Percentiles rank a stretch among this genome's conserved stretches.
Evolutionary conservation across 2,888 invertebrate genomes (phyloP).

Genomic region (Yponomeuta cagnagella): DNA sequence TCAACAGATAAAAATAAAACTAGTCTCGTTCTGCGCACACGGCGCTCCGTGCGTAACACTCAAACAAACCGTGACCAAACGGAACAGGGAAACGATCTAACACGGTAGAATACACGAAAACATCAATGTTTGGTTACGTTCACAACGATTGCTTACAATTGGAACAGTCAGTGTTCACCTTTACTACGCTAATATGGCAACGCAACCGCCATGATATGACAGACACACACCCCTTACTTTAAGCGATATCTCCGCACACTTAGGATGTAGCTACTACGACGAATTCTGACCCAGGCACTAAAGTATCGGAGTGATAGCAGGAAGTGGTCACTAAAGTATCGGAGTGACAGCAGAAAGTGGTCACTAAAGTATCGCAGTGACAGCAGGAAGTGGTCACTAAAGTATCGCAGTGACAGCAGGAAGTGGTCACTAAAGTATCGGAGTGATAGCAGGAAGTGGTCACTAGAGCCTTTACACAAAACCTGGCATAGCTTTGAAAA

Average conservation of each 20-base stretch:
- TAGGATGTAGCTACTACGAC: neutral
- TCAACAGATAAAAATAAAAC: neutral
- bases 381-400: too few relatives aligned
- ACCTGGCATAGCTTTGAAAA: too few relatives aligned
- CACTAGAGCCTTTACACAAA: too few relatives aligned
- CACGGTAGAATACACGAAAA: conserved; percentile 25
- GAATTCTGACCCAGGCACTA: too few relatives aligned
- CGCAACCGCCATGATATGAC: conserved; percentile 49
- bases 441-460: too few relatives aligned
- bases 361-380: too few relatives aligned
- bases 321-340: too few relatives aligned
- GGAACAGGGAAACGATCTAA: conserved; percentile 13
- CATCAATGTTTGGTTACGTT: conserved; percentile 59
- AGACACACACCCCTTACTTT: neutral
- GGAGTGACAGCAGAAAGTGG: too few relatives aligned
- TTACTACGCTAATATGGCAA: conserved; percentile 69
- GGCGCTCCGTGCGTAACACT: conserved; percentile 19
- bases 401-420: too few relatives aligned
- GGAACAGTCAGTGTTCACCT: conserved; percentile 42
- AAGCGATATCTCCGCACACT: conserved; percentile 3
- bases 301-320: too few relatives aligned
- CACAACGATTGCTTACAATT: conserved; percentile 53
- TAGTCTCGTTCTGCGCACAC: conserved; percentile 2
- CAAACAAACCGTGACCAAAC: conserved; percentile 20
- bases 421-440: too few relatives aligned